Evolutionary conservation across 2,797 vertebrate genomes (phyloP).

Genomic region (Malurus leucopterus): DNA sequence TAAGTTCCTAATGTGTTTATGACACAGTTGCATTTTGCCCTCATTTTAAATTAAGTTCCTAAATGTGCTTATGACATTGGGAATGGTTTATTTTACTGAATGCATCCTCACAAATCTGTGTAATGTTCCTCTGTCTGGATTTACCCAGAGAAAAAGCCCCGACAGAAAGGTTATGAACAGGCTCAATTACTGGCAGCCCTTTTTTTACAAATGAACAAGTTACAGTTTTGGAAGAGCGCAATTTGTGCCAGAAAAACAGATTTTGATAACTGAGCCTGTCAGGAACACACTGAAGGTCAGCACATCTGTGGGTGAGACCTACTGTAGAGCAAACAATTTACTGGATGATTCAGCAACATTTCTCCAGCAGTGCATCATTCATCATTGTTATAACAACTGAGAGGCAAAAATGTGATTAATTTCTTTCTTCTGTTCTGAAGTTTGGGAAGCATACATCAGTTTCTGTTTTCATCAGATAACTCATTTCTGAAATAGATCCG

Average conservation of each 20-base stretch:
- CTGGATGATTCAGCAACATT: slow-evolving; percentile 64
- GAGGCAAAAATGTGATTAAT: slow-evolving; percentile 66
- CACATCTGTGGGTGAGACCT: slow-evolving; percentile 43
- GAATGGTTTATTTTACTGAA: neutral
- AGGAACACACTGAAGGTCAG: slow-evolving; percentile 63
- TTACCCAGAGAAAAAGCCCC: neutral
- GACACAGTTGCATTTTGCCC: neutral
- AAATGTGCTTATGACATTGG: neutral
- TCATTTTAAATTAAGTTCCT: slow-evolving; percentile 13
- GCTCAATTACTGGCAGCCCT: neutral
- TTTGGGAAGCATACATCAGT: slow-evolving; percentile 57
- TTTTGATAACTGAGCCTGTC: slow-evolving; percentile 65
- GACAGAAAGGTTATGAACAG: slow-evolving; percentile 11
- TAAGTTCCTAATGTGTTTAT: neutral
- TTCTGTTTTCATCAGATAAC: slow-evolving; percentile 53
- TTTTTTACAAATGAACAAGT: slow-evolving; percentile 25
- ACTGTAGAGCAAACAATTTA: slow-evolving; percentile 51
- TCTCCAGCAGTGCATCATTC: slow-evolving; percentile 33
- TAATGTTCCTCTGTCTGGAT: neutral
- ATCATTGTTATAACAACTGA: slow-evolving; percentile 63
- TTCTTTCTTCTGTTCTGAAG: slow-evolving; percentile 53
- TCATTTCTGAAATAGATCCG: slow-evolving; percentile 28
- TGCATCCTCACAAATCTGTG: neutral
- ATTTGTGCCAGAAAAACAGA: slow-evolving; percentile 47
- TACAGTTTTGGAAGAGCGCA: slow-evolving; percentile 24